Conservation (phyloP, 2,888 invertebrate genomes). For the Troides aeacus region DNA sequence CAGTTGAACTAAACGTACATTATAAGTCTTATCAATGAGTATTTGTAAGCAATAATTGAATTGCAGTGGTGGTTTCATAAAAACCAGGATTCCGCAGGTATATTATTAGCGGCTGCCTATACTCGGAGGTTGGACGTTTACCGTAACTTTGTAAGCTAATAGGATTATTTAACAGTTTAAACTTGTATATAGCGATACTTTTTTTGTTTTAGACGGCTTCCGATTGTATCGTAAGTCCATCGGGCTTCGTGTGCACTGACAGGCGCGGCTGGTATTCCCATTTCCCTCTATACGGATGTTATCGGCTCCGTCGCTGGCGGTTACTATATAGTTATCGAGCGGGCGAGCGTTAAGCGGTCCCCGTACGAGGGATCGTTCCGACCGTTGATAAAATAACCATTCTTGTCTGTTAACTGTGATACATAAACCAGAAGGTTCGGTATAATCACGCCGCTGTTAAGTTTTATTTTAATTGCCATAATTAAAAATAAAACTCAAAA, state of each 20-base stretch:
- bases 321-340: constrained; percentile 48
- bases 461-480: background rate
- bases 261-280: constrained; percentile 45
- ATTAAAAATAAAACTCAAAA: constrained; percentile 4
- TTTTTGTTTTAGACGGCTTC: constrained; percentile 30
- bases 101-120: background rate
- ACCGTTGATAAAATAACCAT: constrained; percentile 42
- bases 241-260: constrained; percentile 38
- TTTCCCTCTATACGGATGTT: constrained; percentile 52
- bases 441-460: background rate
- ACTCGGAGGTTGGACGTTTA: background rate
- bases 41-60: too few species aligned
- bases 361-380: constrained; percentile 48
- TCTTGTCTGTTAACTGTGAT: constrained; percentile 27
- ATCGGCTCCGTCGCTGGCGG: constrained; percentile 49
- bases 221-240: constrained; percentile 31
- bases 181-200: background rate
- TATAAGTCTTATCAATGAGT: too few species aligned
- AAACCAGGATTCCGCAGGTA: too few species aligned
- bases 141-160: background rate
- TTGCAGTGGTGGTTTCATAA: too few species aligned
- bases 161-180: background rate
- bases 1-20: too few species aligned
- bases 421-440: constrained; percentile 31
- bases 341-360: constrained; percentile 57